Evolutionary conservation across 2,797 vertebrate species (phyloP), one percentile per base, ranked within the genome.

Genomic region (Triplophysa bombifrons): DNA sequence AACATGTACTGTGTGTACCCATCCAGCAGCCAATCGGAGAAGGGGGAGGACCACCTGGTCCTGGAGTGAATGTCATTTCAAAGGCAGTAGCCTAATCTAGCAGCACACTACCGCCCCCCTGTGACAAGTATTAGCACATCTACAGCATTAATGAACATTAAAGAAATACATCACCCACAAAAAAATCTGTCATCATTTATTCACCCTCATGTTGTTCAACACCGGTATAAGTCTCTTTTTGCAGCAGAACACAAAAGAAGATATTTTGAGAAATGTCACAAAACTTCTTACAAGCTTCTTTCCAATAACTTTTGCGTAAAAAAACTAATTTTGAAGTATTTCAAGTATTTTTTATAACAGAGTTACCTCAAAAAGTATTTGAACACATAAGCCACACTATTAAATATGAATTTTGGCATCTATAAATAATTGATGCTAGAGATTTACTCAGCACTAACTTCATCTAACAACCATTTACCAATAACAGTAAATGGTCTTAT

Each of bases 21-120:
- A 68, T 71, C 13, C 48, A 72, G 34, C 44, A 84, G 85, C 88
- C 89, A 90, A 91, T 92, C 85, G 80, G 76, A 88, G 76, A 10
- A 70, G 67, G 86, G 89, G 88, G 87, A 85, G 88, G 84, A 82
- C 82, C 56, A 76, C 79, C 41, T n/a, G 50, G 81, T 85, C 80
- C 82, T 82, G 81, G 78, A 50, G 68, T 66, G 83, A 84, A 88
- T 80, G 89, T 88, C 88, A 82, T 83, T 6, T 70, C 68, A 68
- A 82, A 81, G 86, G 53, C 67, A 78, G 20, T 7, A 7, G 34
- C 34, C 34, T 38, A 19, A 3, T 10, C 20, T 25, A 65, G 82
- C 16, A 38, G 83, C 64, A 50, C 79, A 73, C 85, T 81, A n/a
- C 16, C 67, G 72, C 91, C 91, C 84, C 85, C 91, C 82, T 74